Evolutionary conservation across 1,140 invertebrate species (phyloP).

Genomic region (Apis dorsata): DNA sequence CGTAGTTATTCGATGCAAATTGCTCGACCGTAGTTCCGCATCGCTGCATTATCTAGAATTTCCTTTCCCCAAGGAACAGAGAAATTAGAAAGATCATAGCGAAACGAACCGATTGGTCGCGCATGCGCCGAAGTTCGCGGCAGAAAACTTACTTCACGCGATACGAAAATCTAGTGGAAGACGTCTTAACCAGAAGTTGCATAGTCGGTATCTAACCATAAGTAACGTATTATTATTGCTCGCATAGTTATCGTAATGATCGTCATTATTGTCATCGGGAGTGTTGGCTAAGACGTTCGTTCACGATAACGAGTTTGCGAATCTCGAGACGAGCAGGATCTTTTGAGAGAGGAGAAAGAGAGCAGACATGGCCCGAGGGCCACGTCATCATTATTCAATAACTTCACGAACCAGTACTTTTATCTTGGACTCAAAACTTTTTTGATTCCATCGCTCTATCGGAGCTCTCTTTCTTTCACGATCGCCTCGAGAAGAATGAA

Average conservation of each 20-base stretch:
- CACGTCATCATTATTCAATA: constrained; percentile 72
- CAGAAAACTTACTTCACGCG: neutral
- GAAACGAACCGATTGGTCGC: neutral
- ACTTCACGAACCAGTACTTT: constrained; percentile 44
- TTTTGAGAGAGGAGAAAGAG: neutral
- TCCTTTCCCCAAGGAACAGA: too few species aligned
- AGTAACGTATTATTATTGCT: constrained; percentile 55
- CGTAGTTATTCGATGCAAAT: neutral
- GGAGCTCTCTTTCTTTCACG: neutral
- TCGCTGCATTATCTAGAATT: neutral
- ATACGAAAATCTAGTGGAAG: too few species aligned
- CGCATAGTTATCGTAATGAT: constrained; percentile 56
- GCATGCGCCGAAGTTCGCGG: neutral
- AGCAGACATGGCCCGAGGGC: constrained; percentile 48
- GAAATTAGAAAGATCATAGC: neutral
- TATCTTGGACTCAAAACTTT: constrained; percentile 2
- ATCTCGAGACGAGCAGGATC: neutral
- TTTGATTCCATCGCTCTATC: neutral
- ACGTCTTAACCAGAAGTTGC: constrained; percentile 2
- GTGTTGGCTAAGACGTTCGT: constrained; percentile 48
- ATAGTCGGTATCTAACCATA: too few species aligned
- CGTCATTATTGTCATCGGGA: constrained; percentile 60
- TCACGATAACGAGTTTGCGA: constrained; percentile 18
- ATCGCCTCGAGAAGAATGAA: neutral
- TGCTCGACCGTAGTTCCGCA: neutral